These are phyloP conservation scores for Zaprionus taronus DNA, from an alignment of 1,140 invertebrate species.

Conservation along the genomic window DNA sequence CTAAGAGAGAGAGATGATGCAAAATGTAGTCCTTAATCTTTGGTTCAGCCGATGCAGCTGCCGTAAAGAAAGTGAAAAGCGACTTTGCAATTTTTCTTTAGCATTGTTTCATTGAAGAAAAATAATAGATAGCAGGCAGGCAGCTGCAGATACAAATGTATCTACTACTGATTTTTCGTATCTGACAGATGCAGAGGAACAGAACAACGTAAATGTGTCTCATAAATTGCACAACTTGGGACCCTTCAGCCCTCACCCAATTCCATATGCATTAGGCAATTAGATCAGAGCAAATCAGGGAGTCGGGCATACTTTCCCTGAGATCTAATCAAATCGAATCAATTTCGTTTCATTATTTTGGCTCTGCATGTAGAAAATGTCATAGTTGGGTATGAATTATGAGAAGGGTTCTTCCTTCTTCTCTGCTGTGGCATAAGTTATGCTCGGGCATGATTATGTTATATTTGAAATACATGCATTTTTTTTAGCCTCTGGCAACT, in stretches of 20 bases:
- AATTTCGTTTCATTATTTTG: slow-evolving; percentile 61
- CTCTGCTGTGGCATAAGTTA: background rate
- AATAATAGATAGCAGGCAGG: background rate
- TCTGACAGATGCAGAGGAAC: slow-evolving; percentile 41
- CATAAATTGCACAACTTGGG: slow-evolving; percentile 66
- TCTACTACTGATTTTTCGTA: slow-evolving; percentile 24
- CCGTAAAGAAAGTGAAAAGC: slow-evolving; percentile 53
- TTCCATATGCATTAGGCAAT: slow-evolving; percentile 69
- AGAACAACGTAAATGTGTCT: slow-evolving; percentile 52
- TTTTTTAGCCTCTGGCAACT: too few relatives aligned
- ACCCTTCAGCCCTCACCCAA: slow-evolving; percentile 38
- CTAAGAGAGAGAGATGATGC: slow-evolving; percentile 53
- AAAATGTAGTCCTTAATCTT: slow-evolving; percentile 54
- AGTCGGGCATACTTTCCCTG: slow-evolving; percentile 20
- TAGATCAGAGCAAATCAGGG: slow-evolving; percentile 44
- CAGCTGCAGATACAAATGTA: slow-evolving; percentile 43
- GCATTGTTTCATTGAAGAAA: slow-evolving; percentile 44
- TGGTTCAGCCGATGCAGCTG: slow-evolving; percentile 58
- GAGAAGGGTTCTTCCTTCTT: slow-evolving; percentile 11
- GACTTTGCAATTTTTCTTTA: slow-evolving; percentile 61
- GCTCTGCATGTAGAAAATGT: slow-evolving; percentile 43
- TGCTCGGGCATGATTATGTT: background rate
- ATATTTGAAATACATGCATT: background rate
- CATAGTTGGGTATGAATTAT: slow-evolving; percentile 30
- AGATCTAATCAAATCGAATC: slow-evolving; percentile 66